Evolutionary conservation across 2,888 invertebrate species (phyloP), one percentile per base, ranked within the genome.

Genomic region (Scaptomyza flava): DNA sequence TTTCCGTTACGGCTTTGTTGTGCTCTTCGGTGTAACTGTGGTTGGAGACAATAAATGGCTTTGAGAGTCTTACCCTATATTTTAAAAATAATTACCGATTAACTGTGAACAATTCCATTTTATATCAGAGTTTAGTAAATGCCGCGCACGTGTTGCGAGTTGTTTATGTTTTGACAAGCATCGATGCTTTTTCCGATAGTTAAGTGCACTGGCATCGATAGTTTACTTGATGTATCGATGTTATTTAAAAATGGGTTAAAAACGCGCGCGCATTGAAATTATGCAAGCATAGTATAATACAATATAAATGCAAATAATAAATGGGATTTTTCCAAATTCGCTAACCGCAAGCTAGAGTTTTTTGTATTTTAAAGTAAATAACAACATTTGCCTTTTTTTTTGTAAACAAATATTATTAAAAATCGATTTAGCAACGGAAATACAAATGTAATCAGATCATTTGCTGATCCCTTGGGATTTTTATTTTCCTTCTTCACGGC

Each of bases 21-120:
- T 20, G 42, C n/a, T 84, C 68, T 38, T 78, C 83, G 0, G 68
- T 77, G 42, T 85, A 85, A 20, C 77, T 83, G 11, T 45, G 9
- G 30, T 3, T 1, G 2, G 2, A 5, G 30, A 7, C 42, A 9
- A 5, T 41, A 7, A 4, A 30, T 8, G 46, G 0, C 12, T 12
- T 3, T 6, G 14, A 9, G 30, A 11, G 5, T 20, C 0, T 17
- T 12, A 0, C 1, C 2, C 11, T n/a, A 33, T 20, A 1, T 6
- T 23, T 1, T 33, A 7, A 23, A 9, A 23, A 9, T 46, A 8
- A 78, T 79, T 92, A 95, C 96, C 96, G 94, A 87, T 95, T 95
- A 56, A 96, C 93, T 70, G 95, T 93, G 89, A 96, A 96, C 76
- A 96, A 93, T 92, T 95, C 95, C 96, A 96, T 95, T 76, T 69